Evolutionary conservation across 2,113 vertebrate genomes (phyloP), one percentile per base, ranked within the genome.

Genomic region (Hoplias malabaricus): DNA sequence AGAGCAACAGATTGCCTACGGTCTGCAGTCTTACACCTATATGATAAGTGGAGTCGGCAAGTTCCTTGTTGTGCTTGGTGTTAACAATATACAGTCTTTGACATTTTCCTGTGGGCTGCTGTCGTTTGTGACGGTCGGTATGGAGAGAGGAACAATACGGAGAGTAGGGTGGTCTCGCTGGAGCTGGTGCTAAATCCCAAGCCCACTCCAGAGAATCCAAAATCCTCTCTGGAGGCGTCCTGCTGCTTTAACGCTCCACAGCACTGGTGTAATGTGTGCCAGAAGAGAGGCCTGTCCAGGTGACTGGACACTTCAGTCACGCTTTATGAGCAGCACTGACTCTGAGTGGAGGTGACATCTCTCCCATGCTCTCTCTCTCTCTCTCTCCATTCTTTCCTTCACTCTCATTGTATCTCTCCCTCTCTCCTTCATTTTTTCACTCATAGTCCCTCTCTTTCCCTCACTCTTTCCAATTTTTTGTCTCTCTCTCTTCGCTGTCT

Each of bases 171-270:
- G 48, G 48, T 53, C 48, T 53, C 48, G n/a, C n/a, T 21, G 48
- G 48, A 53, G 21, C 48, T 2, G 7, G 23, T 53, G 48, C 25
- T 43, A 59, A 46, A 21, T 19, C 23, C n/a, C 53, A n/a, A n/a
- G n/a, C n/a, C n/a, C n/a, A n/a, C n/a, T 38, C 12, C 27, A 43
- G 65, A 77, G 75, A 77, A 42, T 69, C 63, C 8, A 25, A 69
- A 56, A 48, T 68, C 25, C 31, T 56, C 74, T 46, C 27, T 11
- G 72, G 40, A 40, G 78, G 31, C 50, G 21, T 69, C 27, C n/a
- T 1, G 6, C 72, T 11, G 53, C 43, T 21, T 54, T 46, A 8
- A 46, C 38, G 33, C 43, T 70, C 29, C 53, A 40, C 29, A 31
- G n/a, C 42, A 16, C 16, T 73, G 53, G 38, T 25, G 42, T 53